Evolutionary conservation across 2,113 vertebrate genomes (phyloP).

Genomic region (Noturus placidus): DNA sequence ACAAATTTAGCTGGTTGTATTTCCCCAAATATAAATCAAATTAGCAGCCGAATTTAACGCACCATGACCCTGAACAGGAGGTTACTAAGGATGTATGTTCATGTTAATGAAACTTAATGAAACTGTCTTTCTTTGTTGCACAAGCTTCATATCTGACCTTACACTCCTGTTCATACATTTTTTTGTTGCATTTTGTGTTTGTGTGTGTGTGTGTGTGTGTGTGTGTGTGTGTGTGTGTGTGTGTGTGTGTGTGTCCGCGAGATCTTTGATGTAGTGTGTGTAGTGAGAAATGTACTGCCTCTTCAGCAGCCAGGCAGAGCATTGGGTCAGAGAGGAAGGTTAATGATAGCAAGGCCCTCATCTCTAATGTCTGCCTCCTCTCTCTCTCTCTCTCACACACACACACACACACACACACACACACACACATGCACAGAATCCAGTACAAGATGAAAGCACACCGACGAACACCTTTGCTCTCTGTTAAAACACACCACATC

Average conservation of each 20-base stretch:
- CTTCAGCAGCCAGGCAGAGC: constrained; percentile 47
- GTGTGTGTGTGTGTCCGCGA: constrained; percentile 1
- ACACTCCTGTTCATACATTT: too few species aligned
- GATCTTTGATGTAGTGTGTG: constrained; percentile 49
- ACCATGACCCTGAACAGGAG: too few species aligned
- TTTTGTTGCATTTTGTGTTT: background rate
- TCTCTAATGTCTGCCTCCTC: constrained; percentile 36
- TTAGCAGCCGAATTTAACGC: too few species aligned
- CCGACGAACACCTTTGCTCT: constrained; percentile 27
- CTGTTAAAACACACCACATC: constrained; percentile 21
- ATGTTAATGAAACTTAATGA: too few species aligned
- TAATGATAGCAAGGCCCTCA: constrained; percentile 48
- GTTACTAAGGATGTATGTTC: too few species aligned
- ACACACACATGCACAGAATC: constrained; percentile 31
- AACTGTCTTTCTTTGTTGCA: too few species aligned
- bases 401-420: constrained; percentile 12
- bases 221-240: constrained; percentile 10
- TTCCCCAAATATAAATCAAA: too few species aligned
- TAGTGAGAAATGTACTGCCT: constrained; percentile 44
- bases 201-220: constrained; percentile 15
- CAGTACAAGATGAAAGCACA: constrained; percentile 35
- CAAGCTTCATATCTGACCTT: too few species aligned
- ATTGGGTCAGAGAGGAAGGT: constrained; percentile 50
- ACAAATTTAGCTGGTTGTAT: too few species aligned
- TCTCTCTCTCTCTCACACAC: constrained; percentile 3